Percentiles rank a stretch among this genome's conserved stretches.
phyloP scores from a whole-genome alignment of 2,113 vertebrate species.

The Cynocephalus volans region DNA sequence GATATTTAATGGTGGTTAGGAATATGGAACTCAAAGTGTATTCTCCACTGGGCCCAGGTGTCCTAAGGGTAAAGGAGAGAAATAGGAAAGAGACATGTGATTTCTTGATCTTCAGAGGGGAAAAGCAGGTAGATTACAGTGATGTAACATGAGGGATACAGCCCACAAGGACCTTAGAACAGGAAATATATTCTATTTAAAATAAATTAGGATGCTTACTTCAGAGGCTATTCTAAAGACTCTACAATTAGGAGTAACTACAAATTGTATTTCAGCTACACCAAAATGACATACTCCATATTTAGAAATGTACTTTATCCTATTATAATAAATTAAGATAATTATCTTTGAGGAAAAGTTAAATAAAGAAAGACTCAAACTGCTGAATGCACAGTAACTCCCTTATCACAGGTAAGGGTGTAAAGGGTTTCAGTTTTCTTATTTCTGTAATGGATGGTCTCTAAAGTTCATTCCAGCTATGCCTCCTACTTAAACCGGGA shows the following conservation, averaged over 20 bases:
- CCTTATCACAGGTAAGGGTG: not conserved
- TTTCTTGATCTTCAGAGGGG: not conserved
- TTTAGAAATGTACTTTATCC: not conserved
- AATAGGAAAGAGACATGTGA: not conserved
- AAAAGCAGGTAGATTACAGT: not conserved
- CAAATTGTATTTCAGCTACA: not conserved
- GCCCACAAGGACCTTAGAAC: not conserved
- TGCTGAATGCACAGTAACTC: not conserved
- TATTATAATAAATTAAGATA: not conserved
- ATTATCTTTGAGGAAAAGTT: not conserved
- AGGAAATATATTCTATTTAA: not conserved
- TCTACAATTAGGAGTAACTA: not conserved
- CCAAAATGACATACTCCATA: fast-evolving
- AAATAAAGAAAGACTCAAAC: not conserved
- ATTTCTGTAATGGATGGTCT: too few species aligned
- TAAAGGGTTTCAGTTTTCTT: too few species aligned
- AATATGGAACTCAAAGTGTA: not conserved
- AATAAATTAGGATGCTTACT: not conserved
- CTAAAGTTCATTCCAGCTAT: too few species aligned
- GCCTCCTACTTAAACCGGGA: too few species aligned
- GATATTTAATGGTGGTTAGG: not conserved
- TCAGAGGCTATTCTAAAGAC: not conserved
- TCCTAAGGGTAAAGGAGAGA: not conserved
- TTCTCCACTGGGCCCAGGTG: not conserved
- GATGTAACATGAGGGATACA: not conserved